Evolutionary conservation across 1,140 invertebrate species (phyloP), one percentile per base, ranked within the genome.

Genomic region (Anadara kagoshimensis): DNA sequence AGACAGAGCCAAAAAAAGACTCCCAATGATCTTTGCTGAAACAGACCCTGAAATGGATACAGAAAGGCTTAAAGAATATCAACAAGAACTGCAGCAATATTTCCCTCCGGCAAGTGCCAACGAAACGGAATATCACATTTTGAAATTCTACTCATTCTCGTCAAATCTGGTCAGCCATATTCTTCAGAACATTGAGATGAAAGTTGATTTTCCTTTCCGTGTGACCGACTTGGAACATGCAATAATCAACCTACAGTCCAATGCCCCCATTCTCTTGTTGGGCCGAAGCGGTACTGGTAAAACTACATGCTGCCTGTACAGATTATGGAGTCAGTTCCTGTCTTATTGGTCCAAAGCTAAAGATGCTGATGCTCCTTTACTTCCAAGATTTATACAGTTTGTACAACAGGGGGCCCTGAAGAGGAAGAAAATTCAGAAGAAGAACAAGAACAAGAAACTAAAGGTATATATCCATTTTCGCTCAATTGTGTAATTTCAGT

Each of bases 81-180:
- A 74, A 41, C 63, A 78, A n/a, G 51, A 71, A 62, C 26, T 78
- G 47, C 77, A 78, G 66, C 36, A 44, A 24, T 79, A 76, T 54
- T 83, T 69, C 53, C 86, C 86, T 41, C 86, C 84, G 26, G 86
- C 84, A 5, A 86, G 85, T 69, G 63, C 83, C 14, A 83, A 80
- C 47, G 84, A 86, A n/a, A 84, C 80, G 20, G 86, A 87, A 58
- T 87, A 83, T 69, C 84, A 87, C 73, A 86, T 87, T 66, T 76
- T 87, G 16, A 88, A 88, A 73, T 88, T 88, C 74, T 88, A 88
- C 70, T 80, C 81, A 5, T 87, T 87, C 56, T 81, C 81, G 1
- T 80, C 86, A 0, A 68, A 83, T 18, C 78, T 88, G 1, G 84
- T 88, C 5, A 80, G 73, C 47, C 78, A 83, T 45, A 68, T 81